Conservation (phyloP, 2,888 invertebrate genomes). For the Aphodius granarius region DNA sequence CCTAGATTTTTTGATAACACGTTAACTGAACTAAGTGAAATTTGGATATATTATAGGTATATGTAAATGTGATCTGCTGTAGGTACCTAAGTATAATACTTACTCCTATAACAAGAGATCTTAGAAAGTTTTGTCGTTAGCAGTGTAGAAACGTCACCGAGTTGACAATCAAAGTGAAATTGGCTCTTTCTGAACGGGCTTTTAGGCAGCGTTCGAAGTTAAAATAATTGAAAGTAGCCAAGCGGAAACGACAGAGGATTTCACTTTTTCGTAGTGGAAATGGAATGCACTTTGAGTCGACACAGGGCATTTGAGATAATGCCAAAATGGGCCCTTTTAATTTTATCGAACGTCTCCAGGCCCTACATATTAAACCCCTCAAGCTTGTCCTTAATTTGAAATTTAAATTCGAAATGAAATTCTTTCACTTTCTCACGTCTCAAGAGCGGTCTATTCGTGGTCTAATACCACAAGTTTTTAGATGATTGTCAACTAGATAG, state of each 20-base stretch:
- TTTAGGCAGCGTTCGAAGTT: not conserved
- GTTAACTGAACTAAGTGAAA: no score
- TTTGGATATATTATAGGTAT: no score
- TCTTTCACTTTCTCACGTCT: constrained; percentile 8
- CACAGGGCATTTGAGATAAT: not conserved
- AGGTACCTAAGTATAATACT: no score
- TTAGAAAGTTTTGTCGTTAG: no score
- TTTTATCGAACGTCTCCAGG: constrained; percentile 1
- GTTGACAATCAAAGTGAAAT: not conserved
- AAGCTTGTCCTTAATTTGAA: constrained; percentile 3
- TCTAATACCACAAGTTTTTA: not conserved
- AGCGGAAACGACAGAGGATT: not conserved
- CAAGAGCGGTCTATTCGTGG: not conserved
- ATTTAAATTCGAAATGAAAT: constrained; percentile 8
- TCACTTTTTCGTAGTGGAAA: not conserved
- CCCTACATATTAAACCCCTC: not conserved
- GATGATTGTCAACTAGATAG: no score
- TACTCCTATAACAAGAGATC: no score
- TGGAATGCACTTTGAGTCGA: not conserved
- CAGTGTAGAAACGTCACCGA: not conserved
- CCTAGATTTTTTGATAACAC: not conserved
- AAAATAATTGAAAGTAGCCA: not conserved
- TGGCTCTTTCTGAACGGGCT: not conserved
- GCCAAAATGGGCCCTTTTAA: constrained; percentile 6
- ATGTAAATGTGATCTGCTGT: not conserved